Conservation (phyloP, 1,140 invertebrate genomes). For the Megalopta genalis region DNA sequence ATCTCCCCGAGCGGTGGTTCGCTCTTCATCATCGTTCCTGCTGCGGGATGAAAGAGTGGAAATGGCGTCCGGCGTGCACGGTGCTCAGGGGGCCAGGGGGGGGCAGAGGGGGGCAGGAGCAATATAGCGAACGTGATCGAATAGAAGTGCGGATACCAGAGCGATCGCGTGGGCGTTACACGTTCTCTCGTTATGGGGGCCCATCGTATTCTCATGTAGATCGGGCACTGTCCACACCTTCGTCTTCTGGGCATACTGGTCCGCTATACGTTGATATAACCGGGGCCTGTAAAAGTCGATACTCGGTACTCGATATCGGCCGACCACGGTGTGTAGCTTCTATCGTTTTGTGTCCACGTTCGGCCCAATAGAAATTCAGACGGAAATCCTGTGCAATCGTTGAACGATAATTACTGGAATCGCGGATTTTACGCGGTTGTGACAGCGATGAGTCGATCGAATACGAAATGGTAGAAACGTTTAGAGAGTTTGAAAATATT, state of each 20-base stretch:
- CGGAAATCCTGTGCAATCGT: too few relatives aligned
- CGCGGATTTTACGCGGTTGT: too few relatives aligned
- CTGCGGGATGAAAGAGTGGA: constrained; percentile 24
- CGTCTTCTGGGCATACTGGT: not conserved
- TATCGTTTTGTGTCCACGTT: too few relatives aligned
- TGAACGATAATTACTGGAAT: too few relatives aligned
- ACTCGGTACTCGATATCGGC: too few relatives aligned
- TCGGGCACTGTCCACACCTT: constrained; percentile 67
- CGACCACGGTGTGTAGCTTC: too few relatives aligned
- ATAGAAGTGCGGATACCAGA: constrained; percentile 64
- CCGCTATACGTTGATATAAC: constrained; percentile 36
- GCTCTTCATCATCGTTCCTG: constrained; percentile 64
- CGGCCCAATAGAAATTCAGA: too few relatives aligned
- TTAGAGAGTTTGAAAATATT: too few relatives aligned
- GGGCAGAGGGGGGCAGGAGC: not conserved
- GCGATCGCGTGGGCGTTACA: constrained; percentile 73
- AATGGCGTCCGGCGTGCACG: constrained; percentile 8
- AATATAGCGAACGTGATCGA: constrained; percentile 25
- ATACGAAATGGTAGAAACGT: too few relatives aligned
- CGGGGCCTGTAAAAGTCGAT: not conserved
- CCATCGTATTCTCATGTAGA: constrained; percentile 70
- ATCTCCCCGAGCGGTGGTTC: constrained; percentile 48
- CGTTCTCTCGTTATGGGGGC: constrained; percentile 70
- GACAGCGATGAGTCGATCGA: too few relatives aligned
- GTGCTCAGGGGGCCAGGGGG: constrained; percentile 26